Base-by-base conservation (phyloP, 2,888 invertebrate genomes). In the Chrysodeixis includens region DNA sequence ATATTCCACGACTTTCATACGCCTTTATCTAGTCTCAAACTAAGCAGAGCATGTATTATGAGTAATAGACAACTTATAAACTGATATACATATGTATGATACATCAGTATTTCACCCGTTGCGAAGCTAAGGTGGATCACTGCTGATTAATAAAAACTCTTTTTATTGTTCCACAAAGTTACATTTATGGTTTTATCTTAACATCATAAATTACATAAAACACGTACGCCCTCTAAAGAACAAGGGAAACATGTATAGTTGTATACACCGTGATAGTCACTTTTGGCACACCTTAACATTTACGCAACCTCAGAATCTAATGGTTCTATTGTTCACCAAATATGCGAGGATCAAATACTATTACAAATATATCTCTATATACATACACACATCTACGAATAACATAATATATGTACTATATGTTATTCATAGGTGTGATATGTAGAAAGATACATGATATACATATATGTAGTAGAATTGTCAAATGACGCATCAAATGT, bases 281-380 rank as follows among this genome's bases (percentile, higher is more conserved):
- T 40, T 26, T 40, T 52, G 32, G 26, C 58, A 14, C 18, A 53
- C 2, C 54, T 22, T 35, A 30, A n/a, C 26, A 59, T 60, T 55
- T 55, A 44, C 30, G 40, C 20, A 55, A 20, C 51, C n/a, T 20
- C 56, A 71, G 46, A 59, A 6, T 49, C 12, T 55, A 14, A 67
- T 55, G 18, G 52, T 53, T 58, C 52, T 51, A 65, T 72, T 76
- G 68, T 75, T 56, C n/a, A 52, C 62, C 60, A 62, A 63, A 76
- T 65, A 68, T 22, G 52, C 16, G 49, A 1, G 32, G 44, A 30
- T 46, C 40, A 56, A 66, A 67, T 22, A 55, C 30, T 22, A 40
- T 5, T 20, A 49, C 20, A 3, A 20, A 20, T 2, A 18, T 7
- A 46, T 49, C 16, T 46, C 6, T 10, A 40, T 46, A 59, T 32